Conservation (phyloP, 2,797 vertebrate genomes). For the Rhinichthys osculus region DNA sequence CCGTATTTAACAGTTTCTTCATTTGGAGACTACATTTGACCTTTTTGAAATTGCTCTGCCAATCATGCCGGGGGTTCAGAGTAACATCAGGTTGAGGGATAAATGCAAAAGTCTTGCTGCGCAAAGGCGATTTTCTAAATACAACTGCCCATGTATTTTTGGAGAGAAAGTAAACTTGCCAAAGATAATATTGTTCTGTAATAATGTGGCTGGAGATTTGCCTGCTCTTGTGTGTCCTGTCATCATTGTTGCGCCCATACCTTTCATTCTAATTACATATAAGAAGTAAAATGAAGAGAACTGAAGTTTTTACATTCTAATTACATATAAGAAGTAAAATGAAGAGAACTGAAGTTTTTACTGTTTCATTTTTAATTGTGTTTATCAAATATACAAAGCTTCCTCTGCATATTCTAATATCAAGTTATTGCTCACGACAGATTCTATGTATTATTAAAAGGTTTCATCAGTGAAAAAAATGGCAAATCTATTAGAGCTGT, state of each 20-base stretch:
- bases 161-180: neutral
- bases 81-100: neutral
- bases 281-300: too few relatives aligned
- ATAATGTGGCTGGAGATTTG: neutral
- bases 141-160: neutral
- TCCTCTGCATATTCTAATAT: neutral
- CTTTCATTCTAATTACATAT: too few relatives aligned
- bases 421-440: neutral
- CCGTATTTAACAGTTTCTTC: slow-evolving; percentile 59
- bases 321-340: too few relatives aligned
- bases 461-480: neutral
- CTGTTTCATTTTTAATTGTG: too few relatives aligned
- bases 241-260: neutral
- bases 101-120: slow-evolving; percentile 6
- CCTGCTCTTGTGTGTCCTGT: too few relatives aligned
- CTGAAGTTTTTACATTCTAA: too few relatives aligned
- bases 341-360: too few relatives aligned
- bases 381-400: neutral
- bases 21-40: neutral
- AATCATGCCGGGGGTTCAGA: neutral
- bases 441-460: neutral
- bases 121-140: neutral
- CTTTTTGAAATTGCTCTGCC: neutral
- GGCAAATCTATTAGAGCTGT: neutral
- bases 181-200: slow-evolving; percentile 3